Conservation (phyloP, 2,888 invertebrate genomes). For the Ectemnius continuus region DNA sequence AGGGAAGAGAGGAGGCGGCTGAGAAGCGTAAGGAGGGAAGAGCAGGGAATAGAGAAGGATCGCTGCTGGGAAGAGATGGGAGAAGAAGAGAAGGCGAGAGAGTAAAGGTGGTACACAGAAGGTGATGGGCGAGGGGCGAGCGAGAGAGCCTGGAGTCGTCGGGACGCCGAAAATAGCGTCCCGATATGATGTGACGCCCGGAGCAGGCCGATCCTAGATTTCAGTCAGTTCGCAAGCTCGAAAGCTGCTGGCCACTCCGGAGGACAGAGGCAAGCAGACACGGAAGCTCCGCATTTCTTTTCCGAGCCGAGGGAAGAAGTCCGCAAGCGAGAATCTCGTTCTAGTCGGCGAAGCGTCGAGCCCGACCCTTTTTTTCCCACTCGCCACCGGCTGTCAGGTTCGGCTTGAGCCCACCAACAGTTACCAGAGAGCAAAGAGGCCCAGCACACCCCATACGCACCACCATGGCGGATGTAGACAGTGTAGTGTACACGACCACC, state of each 20-base stretch:
- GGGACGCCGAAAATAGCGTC: constrained; percentile 77
- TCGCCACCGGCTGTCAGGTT: constrained; percentile 4
- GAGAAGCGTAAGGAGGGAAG: constrained; percentile 42
- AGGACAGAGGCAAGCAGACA: constrained; percentile 11
- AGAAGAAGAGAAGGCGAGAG: constrained; percentile 30
- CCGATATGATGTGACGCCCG: constrained; percentile 77
- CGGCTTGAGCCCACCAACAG: constrained; percentile 6
- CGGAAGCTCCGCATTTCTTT: constrained; percentile 36
- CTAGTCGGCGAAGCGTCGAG: background rate
- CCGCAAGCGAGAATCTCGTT: constrained; percentile 15
- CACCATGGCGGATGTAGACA: constrained; percentile 93
- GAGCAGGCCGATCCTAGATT: constrained; percentile 76
- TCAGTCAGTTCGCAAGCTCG: constrained; percentile 78
- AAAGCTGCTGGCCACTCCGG: constrained; percentile 65
- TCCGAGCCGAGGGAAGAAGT: constrained; percentile 26
- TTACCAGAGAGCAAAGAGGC: constrained; percentile 13
- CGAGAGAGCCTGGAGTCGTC: constrained; percentile 74
- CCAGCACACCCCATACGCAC: constrained; percentile 18
- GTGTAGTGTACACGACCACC: constrained; percentile 91
- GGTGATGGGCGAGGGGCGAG: constrained; percentile 50
- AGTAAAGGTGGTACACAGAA: constrained; percentile 39
- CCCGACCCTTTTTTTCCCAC: background rate
- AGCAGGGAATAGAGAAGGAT: constrained; percentile 59
- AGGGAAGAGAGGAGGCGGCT: constrained; percentile 38
- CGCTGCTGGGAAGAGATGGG: constrained; percentile 53